Percentiles rank a stretch among this genome's conserved stretches.
Conservation (phyloP, 2,888 invertebrate species). For the Malthinus flaveolus region DNA sequence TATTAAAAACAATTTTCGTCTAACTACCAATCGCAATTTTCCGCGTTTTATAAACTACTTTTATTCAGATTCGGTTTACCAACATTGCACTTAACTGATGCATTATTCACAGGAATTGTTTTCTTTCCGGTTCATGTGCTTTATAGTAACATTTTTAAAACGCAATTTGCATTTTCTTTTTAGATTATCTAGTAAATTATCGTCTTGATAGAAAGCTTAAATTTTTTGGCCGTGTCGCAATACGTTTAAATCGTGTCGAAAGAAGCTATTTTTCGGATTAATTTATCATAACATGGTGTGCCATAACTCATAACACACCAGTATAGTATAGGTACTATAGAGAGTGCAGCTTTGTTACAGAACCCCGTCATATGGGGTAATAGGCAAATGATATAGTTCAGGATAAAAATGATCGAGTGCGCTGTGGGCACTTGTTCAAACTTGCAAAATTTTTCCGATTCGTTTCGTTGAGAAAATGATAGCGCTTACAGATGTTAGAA, state of each 20-base stretch:
- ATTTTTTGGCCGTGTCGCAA: constrained; percentile 17
- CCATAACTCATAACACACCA: too few relatives aligned
- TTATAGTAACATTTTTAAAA: constrained; percentile 44
- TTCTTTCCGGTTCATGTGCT: constrained; percentile 41
- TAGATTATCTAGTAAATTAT: constrained; percentile 24
- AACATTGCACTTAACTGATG: constrained; percentile 35
- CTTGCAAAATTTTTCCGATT: too few relatives aligned
- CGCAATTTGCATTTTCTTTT: constrained; percentile 41
- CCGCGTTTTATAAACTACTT: constrained; percentile 32
- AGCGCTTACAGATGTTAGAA: too few relatives aligned
- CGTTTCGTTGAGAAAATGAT: too few relatives aligned
- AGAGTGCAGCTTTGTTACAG: too few relatives aligned
- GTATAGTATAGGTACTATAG: too few relatives aligned
- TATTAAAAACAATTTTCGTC: constrained; percentile 26
- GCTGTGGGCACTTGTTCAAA: too few relatives aligned
- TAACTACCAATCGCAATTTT: constrained; percentile 21
- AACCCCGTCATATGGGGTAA: too few relatives aligned
- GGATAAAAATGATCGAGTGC: too few relatives aligned
- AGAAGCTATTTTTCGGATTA: too few relatives aligned
- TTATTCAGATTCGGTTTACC: constrained; percentile 32
- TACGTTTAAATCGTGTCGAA: constrained; percentile 9
- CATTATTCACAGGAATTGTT: constrained; percentile 35
- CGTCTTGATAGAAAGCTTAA: not conserved
- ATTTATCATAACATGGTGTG: too few relatives aligned
- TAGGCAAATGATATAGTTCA: too few relatives aligned